These are phyloP conservation scores for Nomada flava DNA, from an alignment of 2,888 invertebrate species.

Conservation along the genomic window DNA sequence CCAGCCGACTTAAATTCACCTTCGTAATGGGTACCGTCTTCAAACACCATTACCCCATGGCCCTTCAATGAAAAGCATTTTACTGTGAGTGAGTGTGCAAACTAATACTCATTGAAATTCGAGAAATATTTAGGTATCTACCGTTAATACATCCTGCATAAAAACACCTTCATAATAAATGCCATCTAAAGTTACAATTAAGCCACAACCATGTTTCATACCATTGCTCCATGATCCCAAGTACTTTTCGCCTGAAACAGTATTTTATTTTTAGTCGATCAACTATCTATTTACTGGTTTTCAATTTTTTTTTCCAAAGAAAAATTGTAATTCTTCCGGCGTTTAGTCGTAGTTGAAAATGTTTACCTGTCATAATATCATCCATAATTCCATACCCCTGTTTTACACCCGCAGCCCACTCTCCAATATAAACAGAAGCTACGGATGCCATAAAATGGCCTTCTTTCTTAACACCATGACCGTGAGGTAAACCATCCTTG, in stretches of 20 bases:
- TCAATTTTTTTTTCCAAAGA: background rate
- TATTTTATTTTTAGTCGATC: background rate
- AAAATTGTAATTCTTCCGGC: background rate
- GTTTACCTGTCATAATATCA: constrained; percentile 89
- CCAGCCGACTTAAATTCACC: constrained; percentile 93
- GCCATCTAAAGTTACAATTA: constrained; percentile 95
- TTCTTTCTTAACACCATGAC: constrained; percentile 93
- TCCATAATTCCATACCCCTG: constrained; percentile 96
- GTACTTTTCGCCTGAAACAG: constrained; percentile 91
- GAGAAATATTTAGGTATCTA: constrained; percentile 82
- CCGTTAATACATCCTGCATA: constrained; percentile 91
- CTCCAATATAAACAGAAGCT: constrained; percentile 94
- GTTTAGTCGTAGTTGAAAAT: background rate
- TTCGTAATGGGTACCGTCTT: constrained; percentile 95
- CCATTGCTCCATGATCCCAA: constrained; percentile 95
- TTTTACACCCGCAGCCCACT: constrained; percentile 91
- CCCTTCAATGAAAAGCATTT: constrained; percentile 86
- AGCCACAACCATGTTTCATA: constrained; percentile 92
- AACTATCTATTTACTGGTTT: background rate
- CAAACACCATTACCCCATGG: constrained; percentile 94
- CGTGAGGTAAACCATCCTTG: constrained; percentile 92
- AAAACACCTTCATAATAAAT: constrained; percentile 96
- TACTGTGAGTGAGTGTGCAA: constrained; percentile 11
- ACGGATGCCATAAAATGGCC: constrained; percentile 91
- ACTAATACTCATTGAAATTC: background rate